Base-by-base conservation (phyloP, 2,797 vertebrate genomes). In the Melanotaenia boesemani region DNA sequence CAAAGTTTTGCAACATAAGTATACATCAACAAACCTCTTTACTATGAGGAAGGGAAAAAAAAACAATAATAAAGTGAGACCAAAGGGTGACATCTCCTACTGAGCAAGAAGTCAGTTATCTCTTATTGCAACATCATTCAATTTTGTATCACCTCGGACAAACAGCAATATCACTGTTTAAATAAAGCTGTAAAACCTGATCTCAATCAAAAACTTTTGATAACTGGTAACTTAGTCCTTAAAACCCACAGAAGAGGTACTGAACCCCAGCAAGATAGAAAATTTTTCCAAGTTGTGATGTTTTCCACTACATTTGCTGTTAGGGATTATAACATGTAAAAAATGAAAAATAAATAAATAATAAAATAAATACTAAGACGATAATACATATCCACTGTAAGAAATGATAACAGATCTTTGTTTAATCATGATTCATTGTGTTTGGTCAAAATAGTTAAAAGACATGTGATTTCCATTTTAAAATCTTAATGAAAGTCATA, bases 31-130 rank as follows among this genome's bases (percentile, higher is more conserved):
- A 28, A 28, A 32, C 7, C 63, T 20, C 6, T 41, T 20, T 3
- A 41, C 39, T 15, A 41, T 46, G 41, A 46, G 39, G n/a, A n/a
- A n/a, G n/a, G n/a, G n/a, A 6, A 46, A 5, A 46, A 46, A 39
- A 28, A 60, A 46, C n/a, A 26, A 18, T 12, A 64, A 57, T 5
- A 73, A 61, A 57, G 20, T 32, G 68, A 69, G 34, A 13, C 12
- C 37, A 44, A 50, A 54, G 26, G 30, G 20, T 26, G 12, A 69
- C 46, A 28, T 7, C 0, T 5, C 1, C 2, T 12, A 18, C 2
- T 6, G 5, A 54, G 16, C 52, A 26, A 13, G 13, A 55, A 13
- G 5, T 26, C n/a, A 13, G 11, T 54, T 13, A 22, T 22, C 48
- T 46, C 18, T 46, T 46, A 20, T 7, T 46, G 12, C 44, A 46